These are phyloP conservation scores for Heteromormyrus szaboi DNA, from an alignment of 2,797 vertebrate species.

Conservation along the genomic window DNA sequence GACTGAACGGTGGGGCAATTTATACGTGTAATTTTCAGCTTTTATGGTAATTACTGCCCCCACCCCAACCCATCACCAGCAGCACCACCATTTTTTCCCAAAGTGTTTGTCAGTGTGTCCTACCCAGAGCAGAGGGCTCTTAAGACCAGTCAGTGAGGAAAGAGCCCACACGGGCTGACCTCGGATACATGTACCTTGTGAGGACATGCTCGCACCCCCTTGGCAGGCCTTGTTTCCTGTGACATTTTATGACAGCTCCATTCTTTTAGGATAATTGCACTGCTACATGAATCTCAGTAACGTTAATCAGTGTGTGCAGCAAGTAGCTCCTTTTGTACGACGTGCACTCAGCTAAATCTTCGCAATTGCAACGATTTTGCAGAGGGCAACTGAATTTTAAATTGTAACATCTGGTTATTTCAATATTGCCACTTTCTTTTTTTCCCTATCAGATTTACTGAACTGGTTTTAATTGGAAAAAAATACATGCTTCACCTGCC, in stretches of 20 bases:
- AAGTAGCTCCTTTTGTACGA: not conserved
- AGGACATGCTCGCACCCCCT: not conserved
- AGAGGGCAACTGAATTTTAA: not conserved
- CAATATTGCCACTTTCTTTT: not conserved
- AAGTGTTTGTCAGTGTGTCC: conserved; percentile 12
- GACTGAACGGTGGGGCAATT: conserved; percentile 38
- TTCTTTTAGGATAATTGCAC: not conserved
- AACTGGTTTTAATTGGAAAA: not conserved
- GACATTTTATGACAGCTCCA: not conserved
- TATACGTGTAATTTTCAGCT: conserved; percentile 46
- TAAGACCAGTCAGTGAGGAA: not conserved
- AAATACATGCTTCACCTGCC: not conserved
- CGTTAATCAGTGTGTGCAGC: not conserved
- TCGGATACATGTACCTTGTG: not conserved
- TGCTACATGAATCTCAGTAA: not conserved
- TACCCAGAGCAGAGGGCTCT: not conserved
- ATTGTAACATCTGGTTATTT: not conserved
- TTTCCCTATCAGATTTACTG: not conserved
- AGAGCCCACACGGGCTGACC: not conserved
- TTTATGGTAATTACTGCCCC: conserved; percentile 41
- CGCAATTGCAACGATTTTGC: not conserved
- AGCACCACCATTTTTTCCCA: not conserved
- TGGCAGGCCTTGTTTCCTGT: not conserved
- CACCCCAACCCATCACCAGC: not conserved
- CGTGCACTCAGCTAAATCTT: not conserved